Conservation (phyloP, 23 tunicate genomes). For the Styela clava region DNA sequence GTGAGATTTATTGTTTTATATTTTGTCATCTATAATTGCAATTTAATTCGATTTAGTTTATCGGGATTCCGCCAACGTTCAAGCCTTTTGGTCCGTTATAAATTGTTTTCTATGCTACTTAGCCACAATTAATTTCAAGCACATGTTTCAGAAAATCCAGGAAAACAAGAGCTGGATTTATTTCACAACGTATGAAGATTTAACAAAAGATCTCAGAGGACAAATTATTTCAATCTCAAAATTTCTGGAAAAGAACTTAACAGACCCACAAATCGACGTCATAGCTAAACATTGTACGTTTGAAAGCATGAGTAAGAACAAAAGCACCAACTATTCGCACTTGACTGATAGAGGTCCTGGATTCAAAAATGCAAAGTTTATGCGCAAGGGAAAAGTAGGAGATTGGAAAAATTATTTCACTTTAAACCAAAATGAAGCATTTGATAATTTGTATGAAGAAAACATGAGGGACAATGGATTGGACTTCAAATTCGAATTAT, state of each 20-base stretch:
- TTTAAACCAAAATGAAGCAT: background rate
- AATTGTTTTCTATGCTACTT: too few species aligned
- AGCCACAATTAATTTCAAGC: too few species aligned
- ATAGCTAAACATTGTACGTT: background rate
- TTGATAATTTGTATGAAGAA: background rate
- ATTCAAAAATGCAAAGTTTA: slow-evolving; percentile 4
- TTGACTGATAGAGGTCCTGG: background rate
- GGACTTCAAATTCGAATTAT: background rate
- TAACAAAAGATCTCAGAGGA: background rate
- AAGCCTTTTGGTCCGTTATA: too few species aligned
- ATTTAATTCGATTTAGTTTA: too few species aligned
- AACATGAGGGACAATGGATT: background rate
- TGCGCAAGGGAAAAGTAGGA: slow-evolving; percentile 25
- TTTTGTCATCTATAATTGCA: too few species aligned
- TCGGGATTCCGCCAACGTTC: too few species aligned
- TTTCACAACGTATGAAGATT: background rate
- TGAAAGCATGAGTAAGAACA: slow-evolving; percentile 3
- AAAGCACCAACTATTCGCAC: background rate
- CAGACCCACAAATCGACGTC: background rate
- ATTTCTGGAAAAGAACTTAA: background rate
- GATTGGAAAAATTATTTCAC: slow-evolving; percentile 21
- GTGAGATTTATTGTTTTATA: too few species aligned
- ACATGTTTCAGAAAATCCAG: background rate
- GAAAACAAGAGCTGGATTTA: background rate
- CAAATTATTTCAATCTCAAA: background rate